Base-by-base conservation (phyloP, 2,888 invertebrate species). In the Chrysolina americana region DNA sequence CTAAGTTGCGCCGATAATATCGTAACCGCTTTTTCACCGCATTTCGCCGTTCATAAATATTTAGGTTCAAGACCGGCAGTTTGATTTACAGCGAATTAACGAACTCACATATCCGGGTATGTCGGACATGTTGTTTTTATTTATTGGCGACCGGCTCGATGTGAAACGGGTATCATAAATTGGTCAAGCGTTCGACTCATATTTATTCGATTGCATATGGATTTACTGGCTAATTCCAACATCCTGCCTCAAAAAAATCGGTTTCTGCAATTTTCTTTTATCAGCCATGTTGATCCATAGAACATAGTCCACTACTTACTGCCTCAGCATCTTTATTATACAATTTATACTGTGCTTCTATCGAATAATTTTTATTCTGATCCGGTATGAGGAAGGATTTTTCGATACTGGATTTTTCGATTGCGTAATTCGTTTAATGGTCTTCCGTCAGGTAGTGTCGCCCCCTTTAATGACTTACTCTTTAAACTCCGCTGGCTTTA, bases 1-100 rank as follows among this genome's bases (percentile, higher is more conserved):
- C 81, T 81, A 75, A 83, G 81, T 79, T 75, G 82, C 77, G 71
- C 74, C 65, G 84, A 85, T 84, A 80, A 79, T 81, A 85, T 84
- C 84, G 74, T 77, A 81, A 84, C 85, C 80, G 80, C 85, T 85
- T 86, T 85, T 86, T 86, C 82, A 72, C 74, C 78, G 83, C 85
- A 85, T 84, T 85, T 84, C 82, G 78, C 79, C 77, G 82, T 84
- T 84, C 85, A 86, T 85, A 86, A 86, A 85, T 85, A 86, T 86
- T 83, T 84, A 85, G 80, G 77, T 81, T 77, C 79, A 73, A 79
- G 79, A 79, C 78, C 80, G 76, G 78, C 83, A 76, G 82, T 83
- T 85, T 86, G 85, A 86, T 86, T 86, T 85, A 85, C 84, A 85
- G 84, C 83, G 83, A 83, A 82, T 80, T 76, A 85, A 84, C 83